Conservation (phyloP, 2,113 vertebrate genomes). For the Psammodynastes pulverulentus region DNA sequence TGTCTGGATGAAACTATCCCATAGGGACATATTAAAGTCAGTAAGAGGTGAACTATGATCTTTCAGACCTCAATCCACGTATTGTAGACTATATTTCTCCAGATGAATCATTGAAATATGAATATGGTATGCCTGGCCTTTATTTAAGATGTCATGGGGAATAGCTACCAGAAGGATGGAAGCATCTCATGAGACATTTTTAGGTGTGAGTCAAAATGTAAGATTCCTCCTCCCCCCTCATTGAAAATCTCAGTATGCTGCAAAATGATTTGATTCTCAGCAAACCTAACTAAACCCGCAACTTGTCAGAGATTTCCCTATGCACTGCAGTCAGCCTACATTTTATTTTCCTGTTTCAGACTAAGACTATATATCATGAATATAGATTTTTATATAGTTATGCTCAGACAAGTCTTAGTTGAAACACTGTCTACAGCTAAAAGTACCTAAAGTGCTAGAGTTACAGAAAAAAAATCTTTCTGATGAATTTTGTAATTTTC, state of each 20-base stretch:
- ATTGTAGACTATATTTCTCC: conserved; percentile 38
- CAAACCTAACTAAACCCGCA: conserved; percentile 43
- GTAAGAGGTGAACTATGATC: conserved; percentile 50
- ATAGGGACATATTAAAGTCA: conserved; percentile 39
- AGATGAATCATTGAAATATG: conserved; percentile 34
- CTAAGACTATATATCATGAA: background rate
- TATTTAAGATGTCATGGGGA: conserved; percentile 52
- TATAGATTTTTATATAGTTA: background rate
- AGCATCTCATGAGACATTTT: conserved; percentile 38
- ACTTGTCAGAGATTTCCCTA: conserved; percentile 37
- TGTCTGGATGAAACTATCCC: conserved; percentile 46
- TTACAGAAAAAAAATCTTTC: background rate
- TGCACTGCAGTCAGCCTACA: background rate
- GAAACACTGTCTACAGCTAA: background rate
- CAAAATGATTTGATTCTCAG: conserved; percentile 30
- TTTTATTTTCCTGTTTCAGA: conserved; percentile 7
- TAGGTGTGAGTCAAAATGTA: conserved; percentile 38
- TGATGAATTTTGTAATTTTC: background rate
- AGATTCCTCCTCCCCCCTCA: conserved; percentile 42
- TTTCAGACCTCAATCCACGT: conserved; percentile 46
- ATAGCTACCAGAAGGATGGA: conserved; percentile 39
- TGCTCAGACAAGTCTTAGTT: background rate
- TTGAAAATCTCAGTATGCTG: conserved; percentile 38
- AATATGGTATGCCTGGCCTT: conserved; percentile 50
- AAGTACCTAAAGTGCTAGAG: background rate